These are phyloP conservation scores for Ctenoplectra terminalis DNA, from an alignment of 1,140 invertebrate genomes.

Conservation along the genomic window DNA sequence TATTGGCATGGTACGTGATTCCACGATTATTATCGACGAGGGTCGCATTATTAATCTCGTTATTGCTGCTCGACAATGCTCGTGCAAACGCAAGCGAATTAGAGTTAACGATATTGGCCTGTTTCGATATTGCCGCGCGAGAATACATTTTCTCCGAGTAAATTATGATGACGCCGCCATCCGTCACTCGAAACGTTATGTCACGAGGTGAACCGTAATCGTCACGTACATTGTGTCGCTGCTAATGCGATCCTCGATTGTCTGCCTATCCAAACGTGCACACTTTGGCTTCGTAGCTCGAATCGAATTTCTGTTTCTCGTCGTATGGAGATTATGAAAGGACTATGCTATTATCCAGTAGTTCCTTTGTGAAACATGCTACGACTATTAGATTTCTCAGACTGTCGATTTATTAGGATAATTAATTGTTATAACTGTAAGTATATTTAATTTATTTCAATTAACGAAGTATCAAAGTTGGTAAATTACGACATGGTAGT, in stretches of 20 bases:
- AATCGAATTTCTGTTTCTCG: neutral
- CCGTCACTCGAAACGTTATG: slow-evolving; percentile 29
- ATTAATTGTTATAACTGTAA: no score
- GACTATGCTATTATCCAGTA: no score
- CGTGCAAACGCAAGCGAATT: slow-evolving; percentile 55
- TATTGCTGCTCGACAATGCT: slow-evolving; percentile 47
- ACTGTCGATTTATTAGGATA: no score
- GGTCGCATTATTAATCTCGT: slow-evolving; percentile 66
- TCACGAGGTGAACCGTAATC: slow-evolving; percentile 29
- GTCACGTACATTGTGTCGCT: slow-evolving; percentile 19
- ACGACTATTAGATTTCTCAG: no score
- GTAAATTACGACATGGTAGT: no score
- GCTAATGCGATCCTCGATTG: slow-evolving; percentile 13
- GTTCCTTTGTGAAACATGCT: no score
- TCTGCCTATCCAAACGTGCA: neutral
- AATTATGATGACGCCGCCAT: slow-evolving; percentile 41
- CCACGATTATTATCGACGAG: slow-evolving; percentile 62
- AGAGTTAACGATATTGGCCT: slow-evolving; percentile 63
- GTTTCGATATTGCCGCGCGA: slow-evolving; percentile 47
- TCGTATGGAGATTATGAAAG: neutral
- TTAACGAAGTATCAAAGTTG: no score
- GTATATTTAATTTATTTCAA: no score
- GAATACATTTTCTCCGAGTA: slow-evolving; percentile 38
- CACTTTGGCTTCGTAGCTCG: neutral
- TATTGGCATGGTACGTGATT: slow-evolving; percentile 60